A percentile compares a stretch with the other conserved stretches of the same genome.
Evolutionary conservation across 2,113 vertebrate genomes (phyloP).

Genomic region (Asarcornis scutulata): DNA sequence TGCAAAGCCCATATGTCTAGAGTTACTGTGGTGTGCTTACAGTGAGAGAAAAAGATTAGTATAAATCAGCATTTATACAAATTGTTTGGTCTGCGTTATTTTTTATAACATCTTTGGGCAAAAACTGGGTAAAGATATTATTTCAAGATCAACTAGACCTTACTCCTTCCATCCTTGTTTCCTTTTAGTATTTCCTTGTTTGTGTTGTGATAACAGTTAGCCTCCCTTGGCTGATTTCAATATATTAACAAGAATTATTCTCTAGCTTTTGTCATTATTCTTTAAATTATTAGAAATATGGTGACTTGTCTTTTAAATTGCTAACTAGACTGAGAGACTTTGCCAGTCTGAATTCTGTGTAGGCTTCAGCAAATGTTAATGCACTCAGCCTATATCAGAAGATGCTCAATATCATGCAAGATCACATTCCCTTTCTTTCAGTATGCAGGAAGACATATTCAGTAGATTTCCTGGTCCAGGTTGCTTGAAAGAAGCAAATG

Average conservation of each 20-base stretch:
- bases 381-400: neutral
- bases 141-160: neutral
- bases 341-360: neutral
- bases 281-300: neutral
- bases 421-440: neutral
- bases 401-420: neutral
- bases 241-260: neutral
- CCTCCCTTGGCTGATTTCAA: neutral
- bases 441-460: neutral
- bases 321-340: neutral
- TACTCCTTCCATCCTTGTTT: neutral
- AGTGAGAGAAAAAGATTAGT: neutral
- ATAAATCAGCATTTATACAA: neutral
- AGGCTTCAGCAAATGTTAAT: neutral
- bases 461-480: neutral
- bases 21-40: neutral
- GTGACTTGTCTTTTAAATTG: neutral
- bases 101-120: neutral
- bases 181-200: neutral
- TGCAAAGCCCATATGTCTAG: neutral
- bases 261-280: neutral
- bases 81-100: neutral
- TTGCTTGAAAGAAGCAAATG: neutral
- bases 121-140: neutral
- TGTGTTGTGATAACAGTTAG: neutral